phyloP scores from a whole-genome alignment of 2,888 invertebrate genomes.

The Agrenia bidenticulata region DNA sequence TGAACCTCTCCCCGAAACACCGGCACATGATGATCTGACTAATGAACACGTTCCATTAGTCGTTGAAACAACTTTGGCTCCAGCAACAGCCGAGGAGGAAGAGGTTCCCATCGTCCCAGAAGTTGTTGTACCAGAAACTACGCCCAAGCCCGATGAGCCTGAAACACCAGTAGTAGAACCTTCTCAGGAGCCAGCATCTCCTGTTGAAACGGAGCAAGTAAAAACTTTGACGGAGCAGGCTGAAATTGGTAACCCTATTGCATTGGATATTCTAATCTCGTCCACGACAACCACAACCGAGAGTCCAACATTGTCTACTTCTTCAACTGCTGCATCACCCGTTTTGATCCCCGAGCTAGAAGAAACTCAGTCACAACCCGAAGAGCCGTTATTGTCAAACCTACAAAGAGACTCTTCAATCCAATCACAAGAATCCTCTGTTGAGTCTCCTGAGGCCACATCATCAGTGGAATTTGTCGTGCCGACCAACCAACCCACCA shows the following conservation, averaged over 20 bases:
- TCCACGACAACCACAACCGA: not conserved
- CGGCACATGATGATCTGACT: conserved; percentile 6
- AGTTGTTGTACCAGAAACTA: not conserved
- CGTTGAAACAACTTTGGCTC: conserved; percentile 15
- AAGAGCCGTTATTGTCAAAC: not conserved
- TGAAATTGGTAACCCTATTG: not conserved
- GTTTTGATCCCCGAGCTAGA: not conserved
- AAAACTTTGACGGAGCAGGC: not conserved
- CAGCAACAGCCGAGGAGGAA: conserved; percentile 9
- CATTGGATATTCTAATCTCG: no score
- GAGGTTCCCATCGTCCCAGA: not conserved
- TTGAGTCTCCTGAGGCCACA: not conserved
- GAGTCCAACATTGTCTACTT: not conserved
- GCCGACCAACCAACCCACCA: no score
- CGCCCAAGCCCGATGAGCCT: not conserved
- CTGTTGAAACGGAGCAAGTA: not conserved
- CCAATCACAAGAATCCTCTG: conserved; percentile 4
- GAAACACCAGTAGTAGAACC: conserved; percentile 4
- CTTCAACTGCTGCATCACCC: no score
- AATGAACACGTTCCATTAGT: no score
- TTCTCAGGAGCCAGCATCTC: not conserved
- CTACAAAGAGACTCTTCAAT: not conserved
- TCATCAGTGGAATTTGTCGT: no score
- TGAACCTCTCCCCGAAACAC: conserved; percentile 35
- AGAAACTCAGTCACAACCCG: not conserved